Conservation (phyloP, 2,113 vertebrate species). For the Lynx canadensis region DNA sequence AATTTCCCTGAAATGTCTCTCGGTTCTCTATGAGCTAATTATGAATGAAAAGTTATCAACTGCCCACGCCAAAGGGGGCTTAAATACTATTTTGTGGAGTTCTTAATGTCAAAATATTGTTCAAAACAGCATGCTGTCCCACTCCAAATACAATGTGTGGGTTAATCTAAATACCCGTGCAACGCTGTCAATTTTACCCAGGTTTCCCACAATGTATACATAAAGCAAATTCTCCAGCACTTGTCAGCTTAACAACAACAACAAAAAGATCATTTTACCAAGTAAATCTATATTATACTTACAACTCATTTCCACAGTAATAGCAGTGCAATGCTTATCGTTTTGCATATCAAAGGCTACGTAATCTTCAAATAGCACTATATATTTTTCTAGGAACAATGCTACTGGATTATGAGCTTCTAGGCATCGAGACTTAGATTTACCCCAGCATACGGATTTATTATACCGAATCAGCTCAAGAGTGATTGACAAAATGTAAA, state of each 20-base stretch:
- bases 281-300: slow-evolving; percentile 70
- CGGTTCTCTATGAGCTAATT: slow-evolving; percentile 98
- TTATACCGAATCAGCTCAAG: slow-evolving; percentile 53
- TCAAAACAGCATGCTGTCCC: slow-evolving; percentile 90
- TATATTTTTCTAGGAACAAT: slow-evolving; percentile 61
- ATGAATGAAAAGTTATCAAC: slow-evolving; percentile 99
- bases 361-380: slow-evolving; percentile 67
- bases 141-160: slow-evolving; percentile 87
- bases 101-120: slow-evolving; percentile 99
- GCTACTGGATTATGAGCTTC: slow-evolving; percentile 61
- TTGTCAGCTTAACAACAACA: slow-evolving; percentile 56
- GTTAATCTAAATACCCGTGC: slow-evolving; percentile 92
- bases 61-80: slow-evolving; percentile 91
- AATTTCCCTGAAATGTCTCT: slow-evolving; percentile 99
- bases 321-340: not conserved
- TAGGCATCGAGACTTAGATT: slow-evolving; percentile 58
- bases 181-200: slow-evolving; percentile 89
- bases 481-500: slow-evolving; percentile 63
- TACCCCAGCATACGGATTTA: slow-evolving; percentile 60
- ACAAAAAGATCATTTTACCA: slow-evolving; percentile 64
- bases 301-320: slow-evolving; percentile 65
- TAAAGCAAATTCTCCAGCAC: slow-evolving; percentile 83
- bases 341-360: slow-evolving; percentile 61
- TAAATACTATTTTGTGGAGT: slow-evolving; percentile 95
- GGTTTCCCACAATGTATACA: slow-evolving; percentile 84